Evolutionary conservation across 2,888 invertebrate genomes (phyloP), one percentile per base, ranked within the genome.

Genomic region (Rhagophthalmus giganteus): DNA sequence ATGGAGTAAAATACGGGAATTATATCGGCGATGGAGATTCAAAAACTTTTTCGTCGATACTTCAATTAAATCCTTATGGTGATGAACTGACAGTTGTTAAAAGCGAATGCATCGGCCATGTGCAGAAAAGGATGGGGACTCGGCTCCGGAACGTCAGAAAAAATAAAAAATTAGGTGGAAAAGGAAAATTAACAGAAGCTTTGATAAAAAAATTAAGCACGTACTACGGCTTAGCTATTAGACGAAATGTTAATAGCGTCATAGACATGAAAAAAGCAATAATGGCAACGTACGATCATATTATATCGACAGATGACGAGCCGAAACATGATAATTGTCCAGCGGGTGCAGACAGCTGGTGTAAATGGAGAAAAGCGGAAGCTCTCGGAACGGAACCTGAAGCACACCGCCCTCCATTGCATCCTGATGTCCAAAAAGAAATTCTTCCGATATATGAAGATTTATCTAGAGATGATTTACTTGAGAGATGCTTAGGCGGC

Each of bases 231-330:
- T n/a, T n/a, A 24, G 44, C 25, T 24, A 41, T 44, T 30, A 20
- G 50, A 20, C 16, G 50, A 35, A 26, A 57, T 49, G 12, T 37
- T 15, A 27, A 54, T 47, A 49, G 42, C 12, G 40, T 58, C 9
- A 44, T 51, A 40, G 45, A 56, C 13, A 60, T 58, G 59, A 57
- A 41, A 28, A 58, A 52, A 16, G 57, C 31, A 10, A 54, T 60
- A 25, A 31, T 31, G 55, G 57, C 57, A 42, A 57, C 60, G 7
- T 54, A 40, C 13, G 31, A 56, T 33, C 57, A 55, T 34, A 40
- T 37, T n/a, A 33, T 59, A n/a, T n/a, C 56, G 1, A 49, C 54
- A n/a, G 50, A 59, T 34, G 44, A 32, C 9, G 28, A 42, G 24
- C 54, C 49, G 11, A 28, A 44, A 42, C 54, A 54, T 40, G 26